Base-by-base conservation (phyloP, 1,140 invertebrate genomes). In the Meloidogyne floridensis region DNA sequence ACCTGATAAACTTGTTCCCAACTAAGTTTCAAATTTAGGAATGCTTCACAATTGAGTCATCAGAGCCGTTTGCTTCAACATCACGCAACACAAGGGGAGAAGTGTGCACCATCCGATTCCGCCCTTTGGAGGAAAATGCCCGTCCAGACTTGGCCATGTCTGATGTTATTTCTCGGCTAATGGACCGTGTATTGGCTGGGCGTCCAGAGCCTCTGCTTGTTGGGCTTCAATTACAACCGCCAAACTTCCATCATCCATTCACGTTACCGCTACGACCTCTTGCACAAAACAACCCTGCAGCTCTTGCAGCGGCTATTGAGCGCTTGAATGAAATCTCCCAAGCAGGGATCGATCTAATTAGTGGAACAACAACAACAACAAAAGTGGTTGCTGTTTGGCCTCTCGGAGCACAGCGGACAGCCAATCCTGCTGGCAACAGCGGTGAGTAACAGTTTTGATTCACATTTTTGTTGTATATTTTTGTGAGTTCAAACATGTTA, bases 371-470 rank as follows among this genome's bases (percentile, higher is more conserved):
- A 2, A 13, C 3, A 9, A 75, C 74, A 5, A 75, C 74, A 5
- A 75, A 75, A 3, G 74, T 75, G 42, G 10, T 75, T 2, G 74
- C 74, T 1, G 74, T 75, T 20, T 75, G 74, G 74, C 74, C 74
- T 5, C 4, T 47, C 3, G 74, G 65, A 42, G 10, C 32, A 3
- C 53, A 20, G 5, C 42, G 43, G 9, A 42, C 74, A 9, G 11
- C 9, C 2, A 42, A 75, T 51, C 42, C 73, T 7, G 4, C 7
- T 56, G 54, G 0, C 3, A 0, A 59, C 1, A 32, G 42, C 10
- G 42, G 42, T 75, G 32, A 10, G 74, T 53, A 47, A 4, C 11
- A 47, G 11, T 11, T 10, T 56, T 11, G 9, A 11, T 53, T 20
- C 11, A 51, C 32, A 20, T 51, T 11, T 32, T 75, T 51, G 0